Base-by-base conservation (phyloP, 2,113 vertebrate species). In the Oncorhynchus masou region DNA sequence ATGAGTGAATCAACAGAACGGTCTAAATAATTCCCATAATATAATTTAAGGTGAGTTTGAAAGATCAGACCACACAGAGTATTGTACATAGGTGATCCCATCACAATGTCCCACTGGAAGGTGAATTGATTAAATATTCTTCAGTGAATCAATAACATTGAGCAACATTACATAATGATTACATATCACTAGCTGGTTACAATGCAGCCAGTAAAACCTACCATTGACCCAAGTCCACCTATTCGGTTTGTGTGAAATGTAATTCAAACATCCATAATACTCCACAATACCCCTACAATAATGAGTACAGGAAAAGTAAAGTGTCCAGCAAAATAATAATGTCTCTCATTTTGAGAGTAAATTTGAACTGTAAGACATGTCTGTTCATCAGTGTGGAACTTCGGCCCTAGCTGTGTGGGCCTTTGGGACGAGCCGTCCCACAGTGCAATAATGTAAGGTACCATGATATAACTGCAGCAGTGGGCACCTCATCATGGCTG, bases 81-180 rank as follows among this genome's bases (percentile, higher is more conserved):
- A 66, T 12, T 67, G 34, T 67, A 0, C 5, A 29, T 68, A 70
- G 20, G 34, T 81, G 82, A 76, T 83, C 79, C 79, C 64, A 80
- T 77, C 48, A 64, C 76, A 7, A 2, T 16, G 65, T 66, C 68
- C 67, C 31, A 57, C 68, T 24, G 22, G 48, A 78, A 25, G 34
- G 5, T 3, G 2, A 34, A 86, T 86, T 84, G 19, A 84, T 85
- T 70, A 57, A 34, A 27, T 75, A 77, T 78, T 31, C 71, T 85
- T 76, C 62, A 0, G 48, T 31, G 1, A 74, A 45, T 91, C 88
- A 0, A 88, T 85, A 29, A n/a, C 24, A 83, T 85, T 1, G 85
- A 91, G 68, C 19, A 1, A 9, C 62, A 29, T 16, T 12, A 29
- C 75, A 80, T 19, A 78, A 85, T 72, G 73, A 70, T 70, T 49